Evolutionary conservation across 2,888 invertebrate species (phyloP).

Genomic region (Dione vanillae): DNA sequence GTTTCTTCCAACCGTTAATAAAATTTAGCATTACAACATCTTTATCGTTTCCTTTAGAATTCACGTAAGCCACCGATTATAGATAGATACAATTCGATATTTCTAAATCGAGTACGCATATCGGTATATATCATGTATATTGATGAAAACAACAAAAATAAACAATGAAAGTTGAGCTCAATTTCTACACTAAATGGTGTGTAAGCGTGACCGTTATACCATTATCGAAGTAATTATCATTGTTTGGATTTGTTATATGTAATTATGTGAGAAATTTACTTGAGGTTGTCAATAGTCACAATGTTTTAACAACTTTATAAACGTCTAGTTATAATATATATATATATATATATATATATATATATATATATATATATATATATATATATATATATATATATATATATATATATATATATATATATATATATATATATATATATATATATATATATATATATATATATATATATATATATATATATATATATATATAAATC

Average conservation of each 20-base stretch:
- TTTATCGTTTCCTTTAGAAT: conserved; percentile 1
- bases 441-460: no score
- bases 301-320: no score
- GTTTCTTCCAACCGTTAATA: background rate
- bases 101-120: background rate
- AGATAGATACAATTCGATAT: background rate
- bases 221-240: conserved; percentile 42
- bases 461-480: no score
- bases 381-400: no score
- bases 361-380: no score
- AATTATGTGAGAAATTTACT: conserved; percentile 10
- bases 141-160: conserved; percentile 33
- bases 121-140: background rate
- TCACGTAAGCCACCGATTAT: background rate
- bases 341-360: no score
- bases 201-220: conserved; percentile 41
- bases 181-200: conserved; percentile 35
- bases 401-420: no score
- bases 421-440: no score
- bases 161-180: conserved; percentile 39
- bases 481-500: no score
- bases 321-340: no score
- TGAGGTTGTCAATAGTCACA: conserved; percentile 1
- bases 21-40: background rate
- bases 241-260: conserved; percentile 36